A percentile compares a stretch with the other conserved stretches of the same genome.
phyloP scores from a whole-genome alignment of 2,797 vertebrate genomes.

The Epinephelus malabaricus region DNA sequence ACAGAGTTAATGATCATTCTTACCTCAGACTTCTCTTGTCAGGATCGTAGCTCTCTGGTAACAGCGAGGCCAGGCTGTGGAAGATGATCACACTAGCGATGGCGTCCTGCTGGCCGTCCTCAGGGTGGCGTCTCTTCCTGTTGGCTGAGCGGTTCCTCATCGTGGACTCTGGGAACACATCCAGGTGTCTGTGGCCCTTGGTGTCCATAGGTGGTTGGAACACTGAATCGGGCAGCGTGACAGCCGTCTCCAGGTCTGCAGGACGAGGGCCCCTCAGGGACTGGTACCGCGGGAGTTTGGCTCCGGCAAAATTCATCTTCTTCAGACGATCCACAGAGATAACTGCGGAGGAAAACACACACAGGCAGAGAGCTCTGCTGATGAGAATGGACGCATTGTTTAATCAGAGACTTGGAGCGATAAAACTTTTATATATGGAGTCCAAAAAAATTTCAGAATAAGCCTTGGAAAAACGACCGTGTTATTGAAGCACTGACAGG shows the following conservation, averaged over 20 bases:
- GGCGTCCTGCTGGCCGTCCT: conserved; percentile 87
- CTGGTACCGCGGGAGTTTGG: conserved; percentile 92
- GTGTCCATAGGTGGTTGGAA: conserved; percentile 84
- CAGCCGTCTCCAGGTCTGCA: conserved; percentile 89
- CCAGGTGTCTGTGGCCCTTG: conserved; percentile 81
- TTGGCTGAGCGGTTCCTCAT: conserved; percentile 78
- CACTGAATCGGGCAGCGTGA: conserved; percentile 92
- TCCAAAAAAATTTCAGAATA: background rate
- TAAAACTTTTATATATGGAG: background rate
- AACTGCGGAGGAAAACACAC: conserved; percentile 80
- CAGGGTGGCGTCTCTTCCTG: conserved; percentile 88
- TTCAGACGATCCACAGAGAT: conserved; percentile 95
- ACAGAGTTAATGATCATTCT: background rate
- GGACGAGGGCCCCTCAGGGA: conserved; percentile 90
- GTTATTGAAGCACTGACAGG: too few relatives aligned
- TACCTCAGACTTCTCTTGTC: conserved; percentile 97
- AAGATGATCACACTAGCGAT: conserved; percentile 96
- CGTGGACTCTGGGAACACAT: conserved; percentile 77
- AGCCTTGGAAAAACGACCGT: too few relatives aligned
- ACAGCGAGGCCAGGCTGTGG: conserved; percentile 91
- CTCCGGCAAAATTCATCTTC: conserved; percentile 91
- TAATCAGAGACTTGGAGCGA: background rate
- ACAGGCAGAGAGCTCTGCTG: background rate
- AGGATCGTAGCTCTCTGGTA: conserved; percentile 93
- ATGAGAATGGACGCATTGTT: background rate